Conservation (phyloP, 2,888 invertebrate genomes). For the Agonopterix heracliana region DNA sequence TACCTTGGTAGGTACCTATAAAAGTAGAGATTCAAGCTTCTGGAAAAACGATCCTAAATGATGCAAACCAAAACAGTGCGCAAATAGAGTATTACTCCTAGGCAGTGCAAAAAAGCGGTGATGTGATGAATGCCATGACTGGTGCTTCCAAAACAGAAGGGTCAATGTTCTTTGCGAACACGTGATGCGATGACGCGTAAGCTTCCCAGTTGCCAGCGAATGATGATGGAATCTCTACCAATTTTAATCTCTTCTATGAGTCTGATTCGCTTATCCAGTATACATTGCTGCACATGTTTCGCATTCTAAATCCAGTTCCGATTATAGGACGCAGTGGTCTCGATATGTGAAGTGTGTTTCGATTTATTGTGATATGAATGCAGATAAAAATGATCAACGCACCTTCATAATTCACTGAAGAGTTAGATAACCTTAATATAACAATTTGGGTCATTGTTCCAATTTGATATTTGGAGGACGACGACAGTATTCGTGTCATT, state of each 20-base stretch:
- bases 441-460: constrained; percentile 52
- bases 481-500: constrained; percentile 35
- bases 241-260: constrained; percentile 44
- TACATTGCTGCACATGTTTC: constrained; percentile 29
- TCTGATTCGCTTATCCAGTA: constrained; percentile 22
- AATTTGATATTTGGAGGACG: constrained; percentile 39
- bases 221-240: constrained; percentile 38
- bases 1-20: no score
- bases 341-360: background rate
- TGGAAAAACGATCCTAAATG: no score
- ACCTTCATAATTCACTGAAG: constrained; percentile 36
- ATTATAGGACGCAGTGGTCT: background rate
- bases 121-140: constrained; percentile 5
- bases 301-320: background rate
- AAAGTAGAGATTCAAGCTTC: no score
- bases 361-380: background rate
- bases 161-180: constrained; percentile 60
- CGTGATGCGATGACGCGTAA: constrained; percentile 60
- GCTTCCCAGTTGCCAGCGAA: constrained; percentile 29
- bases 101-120: constrained; percentile 2
- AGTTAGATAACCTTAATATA: constrained; percentile 50
- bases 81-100: no score
- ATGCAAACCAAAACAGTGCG: no score
- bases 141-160: constrained; percentile 64
- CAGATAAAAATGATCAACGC: constrained; percentile 20